Percentiles rank a stretch among this genome's conserved stretches.
Conservation (phyloP, 2,113 vertebrate genomes). For the Heteronetta atricapilla region DNA sequence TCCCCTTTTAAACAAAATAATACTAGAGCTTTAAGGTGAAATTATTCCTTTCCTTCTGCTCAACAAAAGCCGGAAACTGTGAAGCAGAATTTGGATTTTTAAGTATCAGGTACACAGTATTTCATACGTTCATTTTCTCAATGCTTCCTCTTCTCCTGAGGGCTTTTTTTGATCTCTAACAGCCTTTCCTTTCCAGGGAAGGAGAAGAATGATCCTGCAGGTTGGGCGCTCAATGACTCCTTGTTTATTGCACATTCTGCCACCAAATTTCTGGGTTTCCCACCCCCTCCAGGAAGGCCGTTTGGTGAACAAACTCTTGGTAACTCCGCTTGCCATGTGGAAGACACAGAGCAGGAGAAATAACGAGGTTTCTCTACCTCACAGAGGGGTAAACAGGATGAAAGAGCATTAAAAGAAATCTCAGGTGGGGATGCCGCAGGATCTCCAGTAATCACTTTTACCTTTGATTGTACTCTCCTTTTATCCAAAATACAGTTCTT, state of each 20-base stretch:
- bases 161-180: background rate
- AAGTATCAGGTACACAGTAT: background rate
- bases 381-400: background rate
- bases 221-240: background rate
- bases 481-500: background rate
- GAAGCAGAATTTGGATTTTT: background rate
- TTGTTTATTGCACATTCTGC: background rate
- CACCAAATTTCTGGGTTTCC: background rate
- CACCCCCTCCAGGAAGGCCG: background rate
- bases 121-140: background rate
- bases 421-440: background rate
- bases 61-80: background rate
- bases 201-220: background rate
- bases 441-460: background rate
- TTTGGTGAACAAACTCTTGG: background rate
- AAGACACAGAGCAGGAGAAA: background rate
- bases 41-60: constrained; percentile 17
- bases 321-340: background rate
- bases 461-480: background rate
- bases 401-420: background rate
- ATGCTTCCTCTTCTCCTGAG: background rate
- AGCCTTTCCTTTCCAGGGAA: background rate
- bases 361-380: background rate
- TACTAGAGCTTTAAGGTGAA: background rate
- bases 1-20: background rate